Percentiles rank a stretch among this genome's conserved stretches.
Conservation (phyloP, 2,797 vertebrate species). For the Danio jaintianensis region DNA sequence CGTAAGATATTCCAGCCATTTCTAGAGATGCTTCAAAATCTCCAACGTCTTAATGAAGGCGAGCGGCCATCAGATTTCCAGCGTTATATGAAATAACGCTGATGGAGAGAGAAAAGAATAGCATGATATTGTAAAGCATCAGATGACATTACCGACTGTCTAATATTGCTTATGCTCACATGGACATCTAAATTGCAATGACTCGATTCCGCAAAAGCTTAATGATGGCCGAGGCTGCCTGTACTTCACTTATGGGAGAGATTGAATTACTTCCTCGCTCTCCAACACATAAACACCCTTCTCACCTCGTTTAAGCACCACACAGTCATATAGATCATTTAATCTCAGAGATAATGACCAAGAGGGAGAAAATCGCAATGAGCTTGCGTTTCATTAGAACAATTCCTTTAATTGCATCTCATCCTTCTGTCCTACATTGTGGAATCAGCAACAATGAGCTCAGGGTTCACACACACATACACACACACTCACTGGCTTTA, state of each 20-base stretch:
- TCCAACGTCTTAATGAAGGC: constrained; percentile 19
- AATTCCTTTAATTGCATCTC: constrained; percentile 77
- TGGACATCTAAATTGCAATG: constrained; percentile 84
- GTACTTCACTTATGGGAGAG: constrained; percentile 81
- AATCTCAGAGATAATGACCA: constrained; percentile 74
- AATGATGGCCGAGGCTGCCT: constrained; percentile 80
- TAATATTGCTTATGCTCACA: constrained; percentile 80
- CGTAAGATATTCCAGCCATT: constrained; percentile 10
- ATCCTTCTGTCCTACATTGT: constrained; percentile 68
- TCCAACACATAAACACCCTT: constrained; percentile 73
- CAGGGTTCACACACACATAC: constrained; percentile 70
- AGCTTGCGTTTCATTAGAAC: constrained; percentile 76
- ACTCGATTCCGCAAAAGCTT: constrained; percentile 77
- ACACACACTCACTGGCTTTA: constrained; percentile 76
- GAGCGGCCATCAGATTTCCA: constrained; percentile 73
- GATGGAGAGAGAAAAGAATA: constrained; percentile 56
- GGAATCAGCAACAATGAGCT: constrained; percentile 67
- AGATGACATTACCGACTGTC: constrained; percentile 77
- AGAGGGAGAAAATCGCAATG: constrained; percentile 71
- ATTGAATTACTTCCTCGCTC: constrained; percentile 81
- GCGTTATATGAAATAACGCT: constrained; percentile 77
- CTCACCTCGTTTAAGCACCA: constrained; percentile 67
- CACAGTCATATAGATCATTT: constrained; percentile 77
- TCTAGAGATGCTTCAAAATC: constrained; percentile 10
- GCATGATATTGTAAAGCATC: constrained; percentile 71